Evolutionary conservation across 2,113 vertebrate genomes (phyloP).

Genomic region (Gnathonemus longibarbis): DNA sequence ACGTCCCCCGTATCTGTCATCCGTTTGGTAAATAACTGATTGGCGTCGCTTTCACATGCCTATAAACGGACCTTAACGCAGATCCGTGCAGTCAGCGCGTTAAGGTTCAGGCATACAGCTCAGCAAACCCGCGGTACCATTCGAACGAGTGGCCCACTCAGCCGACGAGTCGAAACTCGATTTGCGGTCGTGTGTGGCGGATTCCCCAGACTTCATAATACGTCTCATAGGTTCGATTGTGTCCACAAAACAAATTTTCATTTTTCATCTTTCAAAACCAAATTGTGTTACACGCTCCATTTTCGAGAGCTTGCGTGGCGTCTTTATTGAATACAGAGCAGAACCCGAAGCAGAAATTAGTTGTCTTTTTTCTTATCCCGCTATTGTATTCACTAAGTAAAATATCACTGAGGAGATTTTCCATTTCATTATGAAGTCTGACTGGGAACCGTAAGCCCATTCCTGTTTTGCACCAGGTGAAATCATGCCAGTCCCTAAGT

Average conservation of each 20-base stretch:
- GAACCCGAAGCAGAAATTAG: neutral
- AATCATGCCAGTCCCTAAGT: neutral
- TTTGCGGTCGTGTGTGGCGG: neutral
- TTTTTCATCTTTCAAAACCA: neutral
- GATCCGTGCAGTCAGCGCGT: neutral
- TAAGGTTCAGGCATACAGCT: neutral
- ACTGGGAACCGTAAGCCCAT: neutral
- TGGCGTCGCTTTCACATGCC: conserved; percentile 9
- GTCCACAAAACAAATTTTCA: neutral
- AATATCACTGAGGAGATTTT: conserved; percentile 7
- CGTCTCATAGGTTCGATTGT: neutral
- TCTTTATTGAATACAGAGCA: neutral
- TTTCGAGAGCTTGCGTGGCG: neutral
- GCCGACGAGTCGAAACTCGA: neutral
- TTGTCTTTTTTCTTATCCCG: neutral
- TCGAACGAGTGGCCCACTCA: neutral
- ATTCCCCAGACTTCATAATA: neutral
- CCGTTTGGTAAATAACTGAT: conserved; percentile 1
- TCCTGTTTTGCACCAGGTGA: neutral
- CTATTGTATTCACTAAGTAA: neutral
- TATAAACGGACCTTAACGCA: neutral
- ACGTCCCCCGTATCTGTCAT: neutral
- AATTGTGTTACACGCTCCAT: neutral
- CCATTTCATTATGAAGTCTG: neutral
- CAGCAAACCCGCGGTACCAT: neutral